Percentiles rank a stretch among this genome's conserved stretches.
Conservation (phyloP, 2,888 invertebrate species). For the Parochlus steinenii region DNA sequence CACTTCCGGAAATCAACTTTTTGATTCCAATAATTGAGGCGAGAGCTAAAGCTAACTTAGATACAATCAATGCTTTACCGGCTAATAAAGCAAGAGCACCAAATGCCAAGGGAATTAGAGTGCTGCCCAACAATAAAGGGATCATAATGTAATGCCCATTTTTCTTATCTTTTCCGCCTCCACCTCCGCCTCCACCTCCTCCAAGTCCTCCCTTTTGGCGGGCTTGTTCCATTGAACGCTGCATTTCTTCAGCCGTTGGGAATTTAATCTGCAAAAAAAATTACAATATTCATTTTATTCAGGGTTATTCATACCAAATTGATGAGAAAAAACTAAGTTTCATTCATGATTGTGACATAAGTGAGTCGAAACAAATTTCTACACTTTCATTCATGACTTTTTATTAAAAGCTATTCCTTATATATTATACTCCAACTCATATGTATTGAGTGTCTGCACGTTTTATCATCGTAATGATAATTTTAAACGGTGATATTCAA, state of each 20-base stretch:
- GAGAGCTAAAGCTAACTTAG: constrained; percentile 63
- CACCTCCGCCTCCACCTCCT: constrained; percentile 14
- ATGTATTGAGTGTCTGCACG: too few species aligned
- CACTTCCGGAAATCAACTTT: constrained; percentile 54
- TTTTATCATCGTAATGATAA: too few species aligned
- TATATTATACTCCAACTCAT: too few species aligned
- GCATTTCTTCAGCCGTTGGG: constrained; percentile 46
- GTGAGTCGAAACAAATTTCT: too few species aligned
- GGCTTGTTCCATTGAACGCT: constrained; percentile 41
- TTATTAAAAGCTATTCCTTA: too few species aligned
- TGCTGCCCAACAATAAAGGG: constrained; percentile 63
- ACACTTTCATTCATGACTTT: too few species aligned
- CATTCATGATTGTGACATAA: not conserved
- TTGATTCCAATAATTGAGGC: constrained; percentile 74
- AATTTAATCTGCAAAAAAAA: constrained; percentile 46
- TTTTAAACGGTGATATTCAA: too few species aligned
- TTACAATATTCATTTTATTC: not conserved
- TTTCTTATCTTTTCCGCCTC: constrained; percentile 48
- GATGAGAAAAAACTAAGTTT: not conserved
- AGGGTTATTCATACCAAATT: constrained; percentile 1
- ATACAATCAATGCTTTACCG: constrained; percentile 72
- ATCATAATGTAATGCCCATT: constrained; percentile 57
- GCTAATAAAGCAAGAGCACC: constrained; percentile 67
- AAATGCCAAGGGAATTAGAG: constrained; percentile 64
- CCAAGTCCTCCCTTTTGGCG: constrained; percentile 14